These are phyloP conservation scores for Synanceia verrucosa DNA, from an alignment of 2,797 vertebrate species.

Conservation along the genomic window DNA sequence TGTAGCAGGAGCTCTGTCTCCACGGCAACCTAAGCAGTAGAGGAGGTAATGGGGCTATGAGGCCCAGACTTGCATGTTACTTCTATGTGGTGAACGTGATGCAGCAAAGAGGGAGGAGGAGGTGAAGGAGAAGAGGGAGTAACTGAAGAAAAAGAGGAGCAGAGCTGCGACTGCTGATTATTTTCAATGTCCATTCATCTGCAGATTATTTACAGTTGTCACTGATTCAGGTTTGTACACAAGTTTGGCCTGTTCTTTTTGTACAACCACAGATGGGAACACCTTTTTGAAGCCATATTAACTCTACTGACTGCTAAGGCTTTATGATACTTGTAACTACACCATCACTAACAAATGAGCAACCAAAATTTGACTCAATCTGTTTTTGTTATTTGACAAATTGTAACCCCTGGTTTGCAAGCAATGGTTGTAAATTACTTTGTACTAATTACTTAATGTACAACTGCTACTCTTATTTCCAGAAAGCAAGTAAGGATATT, in stretches of 20 bases:
- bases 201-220: not conserved
- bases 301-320: too few relatives aligned
- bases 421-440: not conserved
- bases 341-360: too few relatives aligned
- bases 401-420: not conserved
- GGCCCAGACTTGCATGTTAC: slow-evolving; percentile 36
- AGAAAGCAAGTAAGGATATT: not conserved
- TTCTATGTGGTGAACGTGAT: slow-evolving; percentile 24
- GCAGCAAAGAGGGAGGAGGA: not conserved
- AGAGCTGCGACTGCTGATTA: not conserved
- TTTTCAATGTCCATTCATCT: not conserved
- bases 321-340: too few relatives aligned
- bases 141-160: not conserved
- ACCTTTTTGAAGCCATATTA: too few relatives aligned
- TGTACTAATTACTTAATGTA: too few relatives aligned
- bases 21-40: slow-evolving; percentile 45
- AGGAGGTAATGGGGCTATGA: not conserved
- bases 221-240: too few relatives aligned
- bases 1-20: slow-evolving; percentile 33
- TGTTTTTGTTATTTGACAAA: too few relatives aligned
- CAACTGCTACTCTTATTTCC: not conserved
- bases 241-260: too few relatives aligned
- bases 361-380: too few relatives aligned
- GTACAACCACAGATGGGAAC: too few relatives aligned
- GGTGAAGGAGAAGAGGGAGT: not conserved